Base-by-base conservation (phyloP, 1,140 invertebrate genomes). In the Drosophila kohkoa region DNA sequence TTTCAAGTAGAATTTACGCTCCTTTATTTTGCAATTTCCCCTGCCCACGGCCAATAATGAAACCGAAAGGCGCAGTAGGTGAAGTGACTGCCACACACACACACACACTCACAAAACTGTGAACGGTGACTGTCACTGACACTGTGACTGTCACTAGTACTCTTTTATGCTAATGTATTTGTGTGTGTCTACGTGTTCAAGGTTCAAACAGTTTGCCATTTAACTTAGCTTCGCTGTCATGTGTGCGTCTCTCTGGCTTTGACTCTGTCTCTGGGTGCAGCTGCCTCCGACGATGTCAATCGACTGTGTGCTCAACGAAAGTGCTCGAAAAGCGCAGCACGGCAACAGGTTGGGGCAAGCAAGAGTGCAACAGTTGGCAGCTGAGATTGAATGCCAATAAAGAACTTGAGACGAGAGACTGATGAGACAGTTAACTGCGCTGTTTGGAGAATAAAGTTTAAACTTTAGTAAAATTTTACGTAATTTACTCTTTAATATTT, bases 21-120 rank as follows among this genome's bases (percentile, higher is more conserved):
- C 77, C 79, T 89, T 88, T 83, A 72, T 88, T 88, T 78, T 64
- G 70, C 80, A 89, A 88, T 81, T 83, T 75, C 49, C 62, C 66
- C 59, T 13, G 64, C 65, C 73, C 81, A 81, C 67, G 63, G 67
- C 59, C 73, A 81, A 73, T 70, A 54, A 73, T 57, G 15, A 43
- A 59, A 74, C 8, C 38, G 38, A 70, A 59, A 68, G 77, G 46
- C 58, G 81, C 52, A 55, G 13, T 72, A 59, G 59, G 59, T 71
- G 60, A 71, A 75, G 60, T 74, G 65, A 74, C 65, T 74, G 65
- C 51, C 7, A 55, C 38, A 45, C 20, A 25, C 20, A 25, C 20
- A 20, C 20, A 15, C 15, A 15, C 15, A 16, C 16, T 1, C 16
- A 25, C 20, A 20, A 25, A 25, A 25, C 20, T 25, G 20, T 25